A percentile compares a stretch with the other conserved stretches of the same genome.
Evolutionary conservation across 2,797 vertebrate genomes (phyloP).

Genomic region (Lophura swinhoii): DNA sequence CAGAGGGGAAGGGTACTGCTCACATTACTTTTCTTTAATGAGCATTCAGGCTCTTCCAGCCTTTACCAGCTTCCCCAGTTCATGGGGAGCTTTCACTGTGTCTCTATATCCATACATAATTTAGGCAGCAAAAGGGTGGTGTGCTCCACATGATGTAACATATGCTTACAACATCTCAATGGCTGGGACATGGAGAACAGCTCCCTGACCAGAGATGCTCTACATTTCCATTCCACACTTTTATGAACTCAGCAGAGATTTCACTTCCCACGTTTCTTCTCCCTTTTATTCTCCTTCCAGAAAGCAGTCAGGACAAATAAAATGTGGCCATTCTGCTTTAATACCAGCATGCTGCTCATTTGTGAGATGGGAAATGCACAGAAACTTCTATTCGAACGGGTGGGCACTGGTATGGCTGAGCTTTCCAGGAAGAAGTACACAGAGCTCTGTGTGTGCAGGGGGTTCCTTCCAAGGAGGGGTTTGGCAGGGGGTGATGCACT

Average conservation of each 20-base stretch:
- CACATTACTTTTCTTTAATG: constrained; percentile 3
- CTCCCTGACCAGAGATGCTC: neutral
- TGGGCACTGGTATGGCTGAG: neutral
- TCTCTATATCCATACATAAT: neutral
- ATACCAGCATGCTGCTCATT: neutral
- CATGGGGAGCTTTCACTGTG: neutral
- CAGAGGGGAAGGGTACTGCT: neutral
- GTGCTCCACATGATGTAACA: neutral
- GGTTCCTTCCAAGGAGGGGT: neutral
- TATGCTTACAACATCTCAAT: neutral
- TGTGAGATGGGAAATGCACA: neutral
- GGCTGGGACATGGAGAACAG: neutral
- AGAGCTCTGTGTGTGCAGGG: neutral
- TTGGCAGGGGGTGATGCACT: neutral
- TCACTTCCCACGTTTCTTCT: neutral
- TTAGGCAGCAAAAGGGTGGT: neutral
- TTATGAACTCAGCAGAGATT: neutral
- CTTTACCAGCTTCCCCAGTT: neutral
- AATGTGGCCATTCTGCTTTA: neutral
- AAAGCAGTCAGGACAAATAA: neutral
- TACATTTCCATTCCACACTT: neutral
- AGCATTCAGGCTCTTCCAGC: neutral
- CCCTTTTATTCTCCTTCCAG: neutral
- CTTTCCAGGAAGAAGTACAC: neutral
- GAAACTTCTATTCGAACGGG: neutral